Conservation (phyloP, 2,797 vertebrate genomes). For the Phoebastria nigripes region DNA sequence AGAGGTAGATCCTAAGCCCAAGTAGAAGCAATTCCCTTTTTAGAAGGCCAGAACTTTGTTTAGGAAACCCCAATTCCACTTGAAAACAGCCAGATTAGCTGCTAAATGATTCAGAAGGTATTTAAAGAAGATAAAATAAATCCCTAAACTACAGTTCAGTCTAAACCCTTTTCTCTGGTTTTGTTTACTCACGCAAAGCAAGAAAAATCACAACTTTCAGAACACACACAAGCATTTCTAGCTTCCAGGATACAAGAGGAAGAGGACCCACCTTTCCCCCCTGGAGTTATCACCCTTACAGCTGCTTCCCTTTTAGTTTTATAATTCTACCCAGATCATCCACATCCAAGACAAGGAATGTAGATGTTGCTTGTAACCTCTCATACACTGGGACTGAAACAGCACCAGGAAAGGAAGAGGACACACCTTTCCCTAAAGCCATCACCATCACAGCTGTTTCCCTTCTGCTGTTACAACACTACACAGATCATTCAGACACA, state of each 20-base stretch:
- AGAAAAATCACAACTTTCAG: background rate
- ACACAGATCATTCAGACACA: background rate
- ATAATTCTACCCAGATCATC: background rate
- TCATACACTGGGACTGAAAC: background rate
- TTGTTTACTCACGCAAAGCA: background rate
- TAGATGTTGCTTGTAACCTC: background rate
- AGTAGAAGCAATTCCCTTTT: background rate
- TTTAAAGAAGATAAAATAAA: background rate
- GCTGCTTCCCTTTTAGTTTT: slow-evolving; percentile 44
- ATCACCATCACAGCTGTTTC: slow-evolving; percentile 27
- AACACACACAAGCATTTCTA: background rate
- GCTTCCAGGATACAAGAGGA: background rate
- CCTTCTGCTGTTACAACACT: background rate
- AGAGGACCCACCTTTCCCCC: slow-evolving; percentile 3
- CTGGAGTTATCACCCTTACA: background rate
- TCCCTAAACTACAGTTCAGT: background rate
- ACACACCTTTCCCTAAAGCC: slow-evolving; percentile 50
- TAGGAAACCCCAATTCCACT: background rate
- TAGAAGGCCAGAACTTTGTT: background rate
- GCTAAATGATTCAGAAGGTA: background rate
- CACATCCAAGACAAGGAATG: background rate
- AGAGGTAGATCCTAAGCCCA: background rate
- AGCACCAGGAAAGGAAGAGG: background rate
- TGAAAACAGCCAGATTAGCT: background rate
- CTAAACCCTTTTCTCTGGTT: background rate